phyloP scores from a whole-genome alignment of 2,797 vertebrate genomes.

The Pyrocephalus nanus region DNA sequence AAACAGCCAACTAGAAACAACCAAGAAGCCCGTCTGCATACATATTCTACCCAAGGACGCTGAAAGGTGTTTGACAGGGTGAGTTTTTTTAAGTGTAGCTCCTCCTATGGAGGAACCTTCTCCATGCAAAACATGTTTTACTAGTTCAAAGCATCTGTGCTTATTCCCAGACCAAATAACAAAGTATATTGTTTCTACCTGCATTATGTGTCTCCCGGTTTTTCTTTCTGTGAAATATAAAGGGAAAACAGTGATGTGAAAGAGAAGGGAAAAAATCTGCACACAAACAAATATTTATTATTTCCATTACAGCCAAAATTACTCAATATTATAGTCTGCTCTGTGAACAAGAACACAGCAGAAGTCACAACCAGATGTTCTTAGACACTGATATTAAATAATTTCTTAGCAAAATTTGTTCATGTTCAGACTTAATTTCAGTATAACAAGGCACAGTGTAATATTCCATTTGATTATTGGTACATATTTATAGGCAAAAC shows the following conservation, averaged over 20 bases:
- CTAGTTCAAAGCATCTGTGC: background rate
- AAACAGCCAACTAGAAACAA: background rate
- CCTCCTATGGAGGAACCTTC: background rate
- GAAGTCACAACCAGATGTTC: background rate
- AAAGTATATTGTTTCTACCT: conserved; percentile 76
- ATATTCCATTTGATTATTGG: background rate
- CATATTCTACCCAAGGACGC: background rate
- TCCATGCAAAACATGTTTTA: background rate
- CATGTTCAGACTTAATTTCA: background rate
- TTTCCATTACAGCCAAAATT: background rate
- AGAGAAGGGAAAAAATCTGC: background rate
- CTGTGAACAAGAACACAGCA: background rate
- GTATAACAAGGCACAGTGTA: background rate
- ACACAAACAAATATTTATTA: background rate
- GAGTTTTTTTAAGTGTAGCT: background rate
- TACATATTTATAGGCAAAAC: background rate
- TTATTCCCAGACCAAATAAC: background rate
- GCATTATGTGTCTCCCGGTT: conserved; percentile 98
- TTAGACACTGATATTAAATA: background rate
- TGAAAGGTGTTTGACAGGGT: background rate
- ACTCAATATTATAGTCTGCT: background rate
- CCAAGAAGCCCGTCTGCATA: background rate
- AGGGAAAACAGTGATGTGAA: conserved; percentile 37
- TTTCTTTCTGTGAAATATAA: conserved; percentile 87
- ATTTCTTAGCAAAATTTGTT: background rate